Conservation (phyloP, 2,797 vertebrate species). For the Esox lucius region DNA sequence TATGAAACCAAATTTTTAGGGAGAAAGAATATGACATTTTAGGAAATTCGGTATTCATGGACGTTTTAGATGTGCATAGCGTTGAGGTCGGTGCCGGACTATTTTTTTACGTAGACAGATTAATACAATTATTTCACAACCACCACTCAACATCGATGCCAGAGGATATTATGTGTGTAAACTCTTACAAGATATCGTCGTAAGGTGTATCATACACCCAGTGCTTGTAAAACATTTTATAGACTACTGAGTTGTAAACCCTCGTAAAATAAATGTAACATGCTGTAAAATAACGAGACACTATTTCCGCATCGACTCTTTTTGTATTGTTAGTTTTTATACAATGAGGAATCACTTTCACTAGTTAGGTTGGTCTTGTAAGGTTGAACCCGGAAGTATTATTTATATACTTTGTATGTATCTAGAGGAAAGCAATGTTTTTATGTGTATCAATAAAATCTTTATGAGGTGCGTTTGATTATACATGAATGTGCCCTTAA, state of each 20-base stretch:
- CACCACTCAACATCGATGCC: conserved; percentile 45
- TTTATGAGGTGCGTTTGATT: conserved; percentile 99
- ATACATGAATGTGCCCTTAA: conserved; percentile 92
- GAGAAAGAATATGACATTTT: background rate
- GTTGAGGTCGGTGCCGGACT: conserved; percentile 69
- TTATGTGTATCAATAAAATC: conserved; percentile 97
- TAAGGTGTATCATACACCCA: conserved; percentile 64
- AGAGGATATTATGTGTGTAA: conserved; percentile 58
- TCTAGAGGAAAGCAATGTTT: conserved; percentile 89
- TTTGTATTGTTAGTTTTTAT: conserved; percentile 62
- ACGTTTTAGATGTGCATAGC: conserved; percentile 33
- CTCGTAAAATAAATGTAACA: conserved; percentile 83
- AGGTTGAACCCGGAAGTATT: conserved; percentile 49
- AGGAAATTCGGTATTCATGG: background rate
- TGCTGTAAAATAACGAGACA: conserved; percentile 75
- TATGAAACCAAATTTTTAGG: background rate
- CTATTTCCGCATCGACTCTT: conserved; percentile 66
- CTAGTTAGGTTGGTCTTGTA: conserved; percentile 34
- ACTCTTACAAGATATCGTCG: conserved; percentile 68
- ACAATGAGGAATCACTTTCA: conserved; percentile 43
- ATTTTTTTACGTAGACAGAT: conserved; percentile 70
- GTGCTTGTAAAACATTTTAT: conserved; percentile 80
- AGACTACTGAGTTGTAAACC: conserved; percentile 71
- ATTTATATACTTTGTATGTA: conserved; percentile 78
- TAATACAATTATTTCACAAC: conserved; percentile 44